Evolutionary conservation across 2,113 vertebrate genomes (phyloP), one percentile per base, ranked within the genome.

Genomic region (Saimiri boliviensis): DNA sequence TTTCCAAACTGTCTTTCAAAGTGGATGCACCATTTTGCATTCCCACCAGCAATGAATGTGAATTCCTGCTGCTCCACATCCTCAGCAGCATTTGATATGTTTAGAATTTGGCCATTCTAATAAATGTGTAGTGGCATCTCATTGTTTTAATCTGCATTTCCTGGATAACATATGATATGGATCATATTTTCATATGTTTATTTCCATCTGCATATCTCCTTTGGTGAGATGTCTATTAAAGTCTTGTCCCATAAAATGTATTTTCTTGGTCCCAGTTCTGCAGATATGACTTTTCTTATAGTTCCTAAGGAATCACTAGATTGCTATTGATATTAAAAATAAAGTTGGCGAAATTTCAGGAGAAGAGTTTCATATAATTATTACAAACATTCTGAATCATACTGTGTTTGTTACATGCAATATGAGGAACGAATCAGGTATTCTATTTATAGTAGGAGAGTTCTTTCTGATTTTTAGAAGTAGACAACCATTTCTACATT

Each of bases 381-480:
- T 68, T 89, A 32, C 6, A 89, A 81, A 83, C 10, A 27, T 56
- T 95, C 10, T 89, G 35, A 94, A 66, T 81, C 68, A 95, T 60
- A 23, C 3, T 94, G n/a, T 86, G 12, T 9, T 79, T 70, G 9
- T 74, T 77, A 54, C 23, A 81, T 58, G 40, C 81, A 71, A 54
- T 47, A 45, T 30, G 23, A 84, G 47, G 71, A 84, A 5, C 30
- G 85, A 88, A 83, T 56, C 6, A 80, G 2, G 2, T 30, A 49
- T 52, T 89, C 56, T 85, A 52, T 74, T 83, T 89, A 21, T 40
- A 96, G 76, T 45, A 77, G 9, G 35, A 73, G 60, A 73, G 3
- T 80, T 93, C 16, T 77, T 89, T 52, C 58, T 91, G 23, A 94
- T 30, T 80, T 90, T 94, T 73, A 17, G 85, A 85, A 77, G 54